Percentiles rank a stretch among this genome's conserved stretches.
Conservation (phyloP, 2,888 invertebrate genomes). For the Meliscaeva auricollis region DNA sequence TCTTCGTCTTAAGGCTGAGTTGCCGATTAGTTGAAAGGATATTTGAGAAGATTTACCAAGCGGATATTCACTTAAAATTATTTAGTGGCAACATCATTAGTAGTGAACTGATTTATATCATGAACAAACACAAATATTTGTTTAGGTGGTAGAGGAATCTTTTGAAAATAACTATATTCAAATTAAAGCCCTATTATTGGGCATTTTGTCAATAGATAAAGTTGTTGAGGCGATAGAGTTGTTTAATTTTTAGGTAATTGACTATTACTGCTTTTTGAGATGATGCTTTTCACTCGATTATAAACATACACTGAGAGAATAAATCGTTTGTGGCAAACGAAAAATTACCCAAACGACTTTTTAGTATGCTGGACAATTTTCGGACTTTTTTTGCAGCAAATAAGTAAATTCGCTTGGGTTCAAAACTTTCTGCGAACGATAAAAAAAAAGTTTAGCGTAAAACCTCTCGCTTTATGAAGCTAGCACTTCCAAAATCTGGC, state of each 20-base stretch:
- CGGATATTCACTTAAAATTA: conserved; percentile 29
- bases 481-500: too few relatives aligned
- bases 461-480: too few relatives aligned
- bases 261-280: too few relatives aligned
- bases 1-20: conserved; percentile 20
- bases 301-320: too few relatives aligned
- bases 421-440: too few relatives aligned
- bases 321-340: too few relatives aligned
- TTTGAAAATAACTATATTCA: not conserved
- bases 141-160: not conserved
- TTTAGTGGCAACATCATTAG: not conserved
- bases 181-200: not conserved
- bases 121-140: not conserved
- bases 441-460: too few relatives aligned
- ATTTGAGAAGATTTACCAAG: conserved; percentile 18
- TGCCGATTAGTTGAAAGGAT: conserved; percentile 38
- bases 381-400: too few relatives aligned
- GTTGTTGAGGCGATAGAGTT: conserved; percentile 30
- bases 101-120: not conserved
- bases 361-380: too few relatives aligned
- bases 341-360: too few relatives aligned
- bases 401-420: too few relatives aligned
- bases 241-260: not conserved
- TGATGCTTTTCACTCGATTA: too few relatives aligned
- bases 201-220: conserved; percentile 24